Evolutionary conservation across 2,113 vertebrate species (phyloP).

Genomic region (Ictidomys tridecemlineatus): DNA sequence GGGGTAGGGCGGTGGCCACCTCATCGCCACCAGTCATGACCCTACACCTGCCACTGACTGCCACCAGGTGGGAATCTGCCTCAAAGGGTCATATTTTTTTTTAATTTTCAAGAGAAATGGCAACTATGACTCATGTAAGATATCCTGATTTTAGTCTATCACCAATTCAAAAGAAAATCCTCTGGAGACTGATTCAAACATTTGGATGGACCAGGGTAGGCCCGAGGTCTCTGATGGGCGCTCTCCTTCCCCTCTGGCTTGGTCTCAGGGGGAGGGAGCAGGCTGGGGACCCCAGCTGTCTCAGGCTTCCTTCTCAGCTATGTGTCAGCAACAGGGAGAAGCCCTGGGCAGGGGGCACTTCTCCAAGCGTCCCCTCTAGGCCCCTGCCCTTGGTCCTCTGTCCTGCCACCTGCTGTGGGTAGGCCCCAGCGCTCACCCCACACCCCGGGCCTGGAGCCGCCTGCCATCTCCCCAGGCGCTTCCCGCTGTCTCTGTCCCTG

Average conservation of each 20-base stretch:
- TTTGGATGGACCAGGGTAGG: fast-evolving
- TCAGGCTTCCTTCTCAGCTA: background rate
- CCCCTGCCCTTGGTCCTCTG: background rate
- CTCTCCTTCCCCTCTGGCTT: no score
- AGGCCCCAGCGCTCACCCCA: background rate
- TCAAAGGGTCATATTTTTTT: background rate
- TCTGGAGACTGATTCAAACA: background rate
- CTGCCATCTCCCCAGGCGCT: background rate
- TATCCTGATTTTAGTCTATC: background rate
- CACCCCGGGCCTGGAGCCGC: background rate
- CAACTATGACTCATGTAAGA: fast-evolving
- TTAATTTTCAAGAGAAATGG: background rate
- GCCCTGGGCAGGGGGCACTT: background rate
- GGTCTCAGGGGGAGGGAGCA: background rate
- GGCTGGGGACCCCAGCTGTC: background rate
- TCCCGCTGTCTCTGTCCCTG: constrained; percentile 11
- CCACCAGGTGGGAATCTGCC: background rate
- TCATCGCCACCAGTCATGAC: fast-evolving
- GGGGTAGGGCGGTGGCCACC: fast-evolving
- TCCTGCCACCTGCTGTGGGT: background rate
- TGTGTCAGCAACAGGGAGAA: background rate
- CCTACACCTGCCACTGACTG: background rate
- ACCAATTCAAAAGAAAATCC: background rate
- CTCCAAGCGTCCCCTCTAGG: constrained; percentile 50
- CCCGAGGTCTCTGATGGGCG: background rate